Percentiles rank a stretch among this genome's conserved stretches.
phyloP scores from a whole-genome alignment of 2,888 invertebrate genomes.

The Perithous albicinctus region DNA sequence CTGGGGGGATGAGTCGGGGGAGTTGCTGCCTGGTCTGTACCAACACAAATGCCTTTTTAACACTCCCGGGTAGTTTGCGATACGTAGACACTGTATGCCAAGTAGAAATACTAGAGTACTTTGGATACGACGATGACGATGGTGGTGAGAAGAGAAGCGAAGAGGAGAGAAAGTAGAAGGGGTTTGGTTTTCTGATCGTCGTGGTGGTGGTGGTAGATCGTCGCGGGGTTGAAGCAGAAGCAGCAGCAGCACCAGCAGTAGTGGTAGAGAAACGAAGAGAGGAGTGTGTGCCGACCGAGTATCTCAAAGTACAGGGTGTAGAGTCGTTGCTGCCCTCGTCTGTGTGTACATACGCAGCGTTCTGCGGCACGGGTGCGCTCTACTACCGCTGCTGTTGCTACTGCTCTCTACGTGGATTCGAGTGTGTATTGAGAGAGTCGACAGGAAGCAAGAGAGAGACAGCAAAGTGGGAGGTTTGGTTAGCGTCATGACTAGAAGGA shows the following conservation, averaged over 20 bases:
- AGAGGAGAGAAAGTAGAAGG: constrained; percentile 52
- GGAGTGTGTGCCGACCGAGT: constrained; percentile 20
- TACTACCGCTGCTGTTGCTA: constrained; percentile 11
- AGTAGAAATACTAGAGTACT: constrained; percentile 53
- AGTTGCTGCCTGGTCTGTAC: constrained; percentile 55
- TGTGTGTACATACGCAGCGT: constrained; percentile 17
- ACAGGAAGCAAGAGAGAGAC: constrained; percentile 54
- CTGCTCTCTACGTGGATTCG: constrained; percentile 10
- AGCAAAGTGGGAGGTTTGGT: constrained; percentile 59
- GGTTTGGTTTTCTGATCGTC: constrained; percentile 54
- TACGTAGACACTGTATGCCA: constrained; percentile 42
- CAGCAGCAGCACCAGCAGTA: constrained; percentile 6
- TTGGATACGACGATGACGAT: constrained; percentile 38
- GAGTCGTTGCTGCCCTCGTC: constrained; percentile 15
- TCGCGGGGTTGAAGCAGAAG: constrained; percentile 23
- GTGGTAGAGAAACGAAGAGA: constrained; percentile 29
- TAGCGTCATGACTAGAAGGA: constrained; percentile 42
- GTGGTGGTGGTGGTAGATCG: constrained; percentile 46
- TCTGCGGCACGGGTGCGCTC: constrained; percentile 25
- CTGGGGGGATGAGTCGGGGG: constrained; percentile 60
- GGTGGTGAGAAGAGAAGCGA: constrained; percentile 27
- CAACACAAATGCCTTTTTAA: constrained; percentile 62
- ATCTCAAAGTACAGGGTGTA: constrained; percentile 19
- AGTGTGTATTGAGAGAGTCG: constrained; percentile 43
- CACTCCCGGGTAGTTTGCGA: constrained; percentile 49